phyloP scores from a whole-genome alignment of 1,140 invertebrate genomes.

The Anoplolepis gracilipes region DNA sequence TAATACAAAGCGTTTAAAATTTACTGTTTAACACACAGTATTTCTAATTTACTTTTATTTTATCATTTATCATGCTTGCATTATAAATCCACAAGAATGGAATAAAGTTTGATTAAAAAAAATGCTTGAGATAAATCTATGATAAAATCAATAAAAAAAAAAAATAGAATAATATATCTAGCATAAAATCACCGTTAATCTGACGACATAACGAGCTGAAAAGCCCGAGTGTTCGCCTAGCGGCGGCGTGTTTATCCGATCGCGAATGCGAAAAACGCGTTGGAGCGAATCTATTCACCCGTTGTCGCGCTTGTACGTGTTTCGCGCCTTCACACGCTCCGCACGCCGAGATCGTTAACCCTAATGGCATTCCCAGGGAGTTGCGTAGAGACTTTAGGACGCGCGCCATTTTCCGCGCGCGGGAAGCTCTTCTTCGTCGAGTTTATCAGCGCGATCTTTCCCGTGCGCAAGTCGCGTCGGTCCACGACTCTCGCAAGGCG shows the following conservation, averaged over 20 bases:
- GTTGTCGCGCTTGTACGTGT: constrained; percentile 41
- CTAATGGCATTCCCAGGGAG: constrained; percentile 67
- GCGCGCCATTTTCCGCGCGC: constrained; percentile 57
- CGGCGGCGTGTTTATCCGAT: constrained; percentile 52
- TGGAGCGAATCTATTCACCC: constrained; percentile 46
- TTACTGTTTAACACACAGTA: not conserved
- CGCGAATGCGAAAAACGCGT: constrained; percentile 63
- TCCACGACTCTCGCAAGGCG: not conserved
- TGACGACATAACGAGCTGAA: not conserved
- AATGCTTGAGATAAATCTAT: not conserved
- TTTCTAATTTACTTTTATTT: not conserved
- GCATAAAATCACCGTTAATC: constrained; percentile 26
- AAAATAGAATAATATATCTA: not conserved
- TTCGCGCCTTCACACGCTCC: constrained; percentile 73
- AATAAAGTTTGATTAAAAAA: not conserved
- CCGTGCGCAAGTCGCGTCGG: not conserved
- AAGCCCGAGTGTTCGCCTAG: constrained; percentile 37
- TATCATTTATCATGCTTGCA: not conserved
- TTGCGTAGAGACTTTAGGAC: constrained; percentile 56
- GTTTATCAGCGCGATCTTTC: constrained; percentile 9
- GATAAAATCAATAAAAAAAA: not conserved
- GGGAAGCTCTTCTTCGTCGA: constrained; percentile 63
- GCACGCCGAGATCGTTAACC: constrained; percentile 67
- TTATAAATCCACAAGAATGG: not conserved
- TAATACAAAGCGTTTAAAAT: not conserved